A percentile compares a stretch with the other conserved stretches of the same genome.
Conservation (phyloP, 2,888 invertebrate genomes). For the Platycheirus albimanus region DNA sequence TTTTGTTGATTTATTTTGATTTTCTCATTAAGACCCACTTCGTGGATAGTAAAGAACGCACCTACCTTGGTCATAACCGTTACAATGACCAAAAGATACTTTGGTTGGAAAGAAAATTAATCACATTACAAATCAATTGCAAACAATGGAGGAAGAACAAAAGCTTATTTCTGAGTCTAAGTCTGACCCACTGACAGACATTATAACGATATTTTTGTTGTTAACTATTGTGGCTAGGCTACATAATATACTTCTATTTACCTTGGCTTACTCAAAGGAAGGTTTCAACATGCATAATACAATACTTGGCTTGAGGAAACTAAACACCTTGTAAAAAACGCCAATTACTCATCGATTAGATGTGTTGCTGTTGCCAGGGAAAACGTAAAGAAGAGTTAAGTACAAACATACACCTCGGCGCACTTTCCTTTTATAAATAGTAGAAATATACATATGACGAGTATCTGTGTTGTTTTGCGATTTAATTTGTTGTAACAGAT, state of each 20-base stretch:
- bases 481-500: constrained; percentile 37
- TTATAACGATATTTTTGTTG: constrained; percentile 27
- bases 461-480: constrained; percentile 36
- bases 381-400: constrained; percentile 12
- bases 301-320: constrained; percentile 38
- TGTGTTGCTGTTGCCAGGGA: constrained; percentile 4
- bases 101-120: constrained; percentile 42
- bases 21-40: constrained; percentile 50
- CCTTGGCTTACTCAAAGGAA: constrained; percentile 55
- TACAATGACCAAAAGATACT: constrained; percentile 37
- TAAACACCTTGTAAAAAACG: constrained; percentile 43
- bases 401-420: neutral
- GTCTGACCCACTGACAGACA: constrained; percentile 65
- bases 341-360: constrained; percentile 68
- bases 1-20: constrained; percentile 9
- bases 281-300: constrained; percentile 39
- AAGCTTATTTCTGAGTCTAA: constrained; percentile 52
- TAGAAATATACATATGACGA: too few relatives aligned
- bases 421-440: constrained; percentile 59
- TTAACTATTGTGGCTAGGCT: constrained; percentile 18
- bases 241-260: constrained; percentile 1
- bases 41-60: constrained; percentile 20
- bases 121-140: constrained; percentile 60
- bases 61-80: constrained; percentile 56
- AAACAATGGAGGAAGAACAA: constrained; percentile 57